A percentile compares a stretch with the other conserved stretches of the same genome.
These are phyloP conservation scores for Hydrochoerus hydrochaeris DNA, from an alignment of 2,113 vertebrate species.

Conservation along the genomic window DNA sequence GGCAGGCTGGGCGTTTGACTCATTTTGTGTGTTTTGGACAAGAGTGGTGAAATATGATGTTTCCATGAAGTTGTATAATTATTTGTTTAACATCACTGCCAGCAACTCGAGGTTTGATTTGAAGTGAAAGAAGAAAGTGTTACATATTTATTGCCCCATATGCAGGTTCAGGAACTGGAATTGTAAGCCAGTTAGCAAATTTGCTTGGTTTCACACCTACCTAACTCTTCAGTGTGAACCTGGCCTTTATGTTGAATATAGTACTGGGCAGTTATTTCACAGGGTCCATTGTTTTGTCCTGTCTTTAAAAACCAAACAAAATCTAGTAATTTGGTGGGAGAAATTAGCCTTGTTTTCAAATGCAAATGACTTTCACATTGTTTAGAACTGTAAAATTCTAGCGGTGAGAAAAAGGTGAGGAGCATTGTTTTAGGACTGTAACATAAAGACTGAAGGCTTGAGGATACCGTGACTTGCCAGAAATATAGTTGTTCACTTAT, in stretches of 20 bases:
- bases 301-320: conserved; percentile 12
- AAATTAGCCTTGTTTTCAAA: conserved; percentile 27
- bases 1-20: conserved; percentile 74
- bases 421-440: conserved; percentile 10
- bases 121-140: conserved; percentile 78
- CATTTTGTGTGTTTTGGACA: conserved; percentile 81
- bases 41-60: conserved; percentile 80
- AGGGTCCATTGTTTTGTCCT: conserved; percentile 64
- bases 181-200: conserved; percentile 82
- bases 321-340: background rate
- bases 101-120: conserved; percentile 77
- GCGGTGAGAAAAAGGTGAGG: conserved; percentile 56
- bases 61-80: conserved; percentile 80
- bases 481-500: background rate
- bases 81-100: conserved; percentile 83
- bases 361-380: background rate
- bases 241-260: conserved; percentile 53
- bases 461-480: background rate
- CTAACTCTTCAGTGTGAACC: conserved; percentile 73
- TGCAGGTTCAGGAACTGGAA: conserved; percentile 67
- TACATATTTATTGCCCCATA: conserved; percentile 72
- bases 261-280: conserved; percentile 72
- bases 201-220: conserved; percentile 83
- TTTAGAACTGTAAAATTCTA: conserved; percentile 27
- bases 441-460: background rate